A percentile compares a stretch with the other conserved stretches of the same genome.
Evolutionary conservation across 2,113 vertebrate genomes (phyloP).

Genomic region (Tenrec ecaudatus): DNA sequence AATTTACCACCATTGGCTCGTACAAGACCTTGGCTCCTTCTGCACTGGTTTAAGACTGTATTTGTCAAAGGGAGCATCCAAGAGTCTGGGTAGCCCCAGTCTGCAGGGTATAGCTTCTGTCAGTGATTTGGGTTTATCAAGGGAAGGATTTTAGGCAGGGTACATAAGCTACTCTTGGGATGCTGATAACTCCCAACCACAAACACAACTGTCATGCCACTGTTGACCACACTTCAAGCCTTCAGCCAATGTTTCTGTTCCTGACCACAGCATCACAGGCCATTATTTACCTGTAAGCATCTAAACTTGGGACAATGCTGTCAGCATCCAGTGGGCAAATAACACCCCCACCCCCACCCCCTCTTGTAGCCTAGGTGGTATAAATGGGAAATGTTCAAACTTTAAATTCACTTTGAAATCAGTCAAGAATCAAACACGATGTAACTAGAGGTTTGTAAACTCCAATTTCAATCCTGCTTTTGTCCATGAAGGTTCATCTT

Average conservation of each 20-base stretch:
- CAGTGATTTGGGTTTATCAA: constrained; percentile 39
- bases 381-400: constrained; percentile 15
- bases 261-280: not conserved
- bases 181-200: not conserved
- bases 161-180: constrained; percentile 40
- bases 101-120: constrained; percentile 38
- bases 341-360: not conserved
- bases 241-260: not conserved
- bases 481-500: constrained; percentile 36
- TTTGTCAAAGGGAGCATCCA: not conserved
- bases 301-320: not conserved
- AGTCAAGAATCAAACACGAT: constrained; percentile 54
- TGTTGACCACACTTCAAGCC: not conserved
- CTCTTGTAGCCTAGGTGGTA: not conserved
- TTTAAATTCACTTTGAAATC: constrained; percentile 60
- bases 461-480: constrained; percentile 42
- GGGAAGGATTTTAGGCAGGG: constrained; percentile 52
- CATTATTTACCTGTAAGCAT: not conserved
- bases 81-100: not conserved
- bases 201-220: not conserved
- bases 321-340: constrained; percentile 28
- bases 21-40: constrained; percentile 19
- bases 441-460: constrained; percentile 44
- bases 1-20: not conserved
- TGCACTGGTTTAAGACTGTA: not conserved